Base-by-base conservation (phyloP, 2,797 vertebrate species). In the Manis pentadactyla region DNA sequence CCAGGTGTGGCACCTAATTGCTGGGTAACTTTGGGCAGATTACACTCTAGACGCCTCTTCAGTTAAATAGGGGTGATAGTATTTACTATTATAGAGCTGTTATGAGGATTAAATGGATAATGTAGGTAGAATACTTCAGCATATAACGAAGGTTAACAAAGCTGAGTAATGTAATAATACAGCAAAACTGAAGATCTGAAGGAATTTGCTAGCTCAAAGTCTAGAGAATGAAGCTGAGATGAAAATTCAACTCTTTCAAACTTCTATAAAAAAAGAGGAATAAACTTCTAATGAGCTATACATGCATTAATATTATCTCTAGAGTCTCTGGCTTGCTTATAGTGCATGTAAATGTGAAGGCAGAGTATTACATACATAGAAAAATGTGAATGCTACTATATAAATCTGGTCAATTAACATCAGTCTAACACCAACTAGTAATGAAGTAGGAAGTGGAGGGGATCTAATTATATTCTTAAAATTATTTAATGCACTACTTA, bases 21-120 rank as follows among this genome's bases (percentile, higher is more conserved):
- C 10, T 64, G 46, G 11, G n/a, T 77, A 81, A 85, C 12, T 42
- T 25, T 71, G 61, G 39, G 66, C 34, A 93, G 25, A 78, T 59
- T 46, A 85, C 19, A 68, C 13, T 12, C 89, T 46, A 64, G 39
- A 61, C 93, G 89, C 31, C 74, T 87, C 15, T 63, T 87, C 55
- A 63, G n/a, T 82, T 82, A 91, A 90, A 90, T 0, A 87, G 7
- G 5, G 23, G 63, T 21, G 73, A 39, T 2, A 82, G 51, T 57
- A 88, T 51, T 89, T 79, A 82, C 9, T 46, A 77, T 57, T 81
- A 55, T 1, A 84, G 49, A 46, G 23, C 66, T 95, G 53, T 49
- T 94, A 34, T 81, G 29, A 84, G 42, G 69, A 95, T 84, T 84
- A 78, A 93, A 86, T 34, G 77, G 31, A 53, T 15, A 91, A 71